Conservation (phyloP, 2,797 vertebrate genomes). For the Acrossocheilus fasciatus region DNA sequence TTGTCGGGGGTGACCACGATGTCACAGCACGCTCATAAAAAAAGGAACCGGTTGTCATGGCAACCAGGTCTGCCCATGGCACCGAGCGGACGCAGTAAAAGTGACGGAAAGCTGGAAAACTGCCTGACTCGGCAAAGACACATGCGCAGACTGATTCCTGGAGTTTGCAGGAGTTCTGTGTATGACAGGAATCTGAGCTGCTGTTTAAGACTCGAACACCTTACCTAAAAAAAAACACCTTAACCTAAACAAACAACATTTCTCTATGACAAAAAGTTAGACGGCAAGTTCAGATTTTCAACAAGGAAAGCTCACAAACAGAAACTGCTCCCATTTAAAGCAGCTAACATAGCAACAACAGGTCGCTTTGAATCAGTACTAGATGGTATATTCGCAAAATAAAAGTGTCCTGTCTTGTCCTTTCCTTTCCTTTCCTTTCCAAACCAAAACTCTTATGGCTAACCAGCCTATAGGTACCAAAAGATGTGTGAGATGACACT, state of each 20-base stretch:
- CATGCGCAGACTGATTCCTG: neutral
- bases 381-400: neutral
- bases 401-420: too few species aligned
- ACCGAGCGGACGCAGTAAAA: neutral
- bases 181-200: neutral
- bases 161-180: neutral
- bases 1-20: slow-evolving; percentile 44
- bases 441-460: too few species aligned
- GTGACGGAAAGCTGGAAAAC: neutral
- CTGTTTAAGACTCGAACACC: neutral
- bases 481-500: too few species aligned
- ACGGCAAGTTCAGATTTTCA: neutral
- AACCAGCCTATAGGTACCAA: too few species aligned
- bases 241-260: neutral
- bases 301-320: neutral
- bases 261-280: neutral
- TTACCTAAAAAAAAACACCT: neutral
- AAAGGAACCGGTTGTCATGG: neutral
- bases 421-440: too few species aligned
- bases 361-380: neutral
- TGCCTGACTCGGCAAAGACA: slow-evolving; percentile 7
- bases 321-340: neutral
- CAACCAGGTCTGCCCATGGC: neutral
- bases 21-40: slow-evolving; percentile 14
- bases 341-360: neutral